A percentile compares a stretch with the other conserved stretches of the same genome.
phyloP scores from a whole-genome alignment of 2,113 vertebrate species.

The Ptychochromis oligacanthus region DNA sequence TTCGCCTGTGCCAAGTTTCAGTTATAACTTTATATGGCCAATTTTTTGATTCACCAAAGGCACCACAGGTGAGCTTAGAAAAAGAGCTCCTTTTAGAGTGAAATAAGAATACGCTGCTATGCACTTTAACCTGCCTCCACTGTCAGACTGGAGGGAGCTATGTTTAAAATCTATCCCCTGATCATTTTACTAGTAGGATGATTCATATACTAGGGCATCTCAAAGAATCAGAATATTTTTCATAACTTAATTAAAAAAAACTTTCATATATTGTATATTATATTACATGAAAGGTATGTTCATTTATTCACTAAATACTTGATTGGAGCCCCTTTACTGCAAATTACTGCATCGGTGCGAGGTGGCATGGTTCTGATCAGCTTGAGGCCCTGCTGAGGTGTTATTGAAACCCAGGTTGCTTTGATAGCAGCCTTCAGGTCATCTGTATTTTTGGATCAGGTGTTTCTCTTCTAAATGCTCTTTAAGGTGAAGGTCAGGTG shows the following conservation, averaged over 20 bases:
- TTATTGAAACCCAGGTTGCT: too few species aligned
- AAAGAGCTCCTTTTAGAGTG: not conserved
- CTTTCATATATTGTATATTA: not conserved
- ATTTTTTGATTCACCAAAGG: slow-evolving; percentile 24
- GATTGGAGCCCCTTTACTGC: too few species aligned
- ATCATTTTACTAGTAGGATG: not conserved
- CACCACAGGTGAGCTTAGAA: slow-evolving; percentile 17
- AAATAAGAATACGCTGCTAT: not conserved
- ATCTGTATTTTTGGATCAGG: too few species aligned
- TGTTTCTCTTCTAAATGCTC: too few species aligned
- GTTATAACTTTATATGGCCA: slow-evolving; percentile 61
- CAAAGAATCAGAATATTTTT: not conserved
- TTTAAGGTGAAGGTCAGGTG: too few species aligned
- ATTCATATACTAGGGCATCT: not conserved
- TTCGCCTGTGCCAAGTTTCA: not conserved
- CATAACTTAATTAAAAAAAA: not conserved
- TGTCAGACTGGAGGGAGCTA: not conserved
- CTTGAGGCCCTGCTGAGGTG: too few species aligned
- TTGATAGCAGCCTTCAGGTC: too few species aligned
- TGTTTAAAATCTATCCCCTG: not conserved
- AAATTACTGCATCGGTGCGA: too few species aligned
- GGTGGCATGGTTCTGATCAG: too few species aligned
- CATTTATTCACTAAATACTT: too few species aligned
- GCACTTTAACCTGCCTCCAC: not conserved
- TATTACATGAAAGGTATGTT: not conserved